These are phyloP conservation scores for Helostoma temminkii DNA, from an alignment of 2,797 vertebrate genomes.

Conservation along the genomic window DNA sequence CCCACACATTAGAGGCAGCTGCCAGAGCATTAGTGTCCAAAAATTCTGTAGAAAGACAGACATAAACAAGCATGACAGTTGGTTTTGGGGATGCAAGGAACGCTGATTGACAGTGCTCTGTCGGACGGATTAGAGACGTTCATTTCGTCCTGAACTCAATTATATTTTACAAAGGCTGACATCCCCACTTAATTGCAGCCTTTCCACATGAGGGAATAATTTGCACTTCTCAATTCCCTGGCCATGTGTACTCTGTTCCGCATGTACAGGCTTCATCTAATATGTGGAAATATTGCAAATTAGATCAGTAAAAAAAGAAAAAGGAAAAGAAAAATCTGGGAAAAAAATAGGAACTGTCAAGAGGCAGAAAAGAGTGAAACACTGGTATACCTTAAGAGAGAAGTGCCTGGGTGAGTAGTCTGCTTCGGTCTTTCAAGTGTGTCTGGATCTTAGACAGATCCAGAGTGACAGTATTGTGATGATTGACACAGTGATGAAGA, in stretches of 20 bases:
- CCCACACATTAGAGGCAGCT: slow-evolving; percentile 74
- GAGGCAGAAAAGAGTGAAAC: slow-evolving; percentile 53
- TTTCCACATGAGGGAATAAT: slow-evolving; percentile 88
- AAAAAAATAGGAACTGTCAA: slow-evolving; percentile 51
- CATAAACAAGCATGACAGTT: slow-evolving; percentile 84
- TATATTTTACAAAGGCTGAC: slow-evolving; percentile 89
- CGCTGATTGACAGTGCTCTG: slow-evolving; percentile 85
- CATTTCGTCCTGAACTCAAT: slow-evolving; percentile 88
- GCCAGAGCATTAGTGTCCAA: slow-evolving; percentile 77
- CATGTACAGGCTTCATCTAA: slow-evolving; percentile 80
- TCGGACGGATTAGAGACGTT: slow-evolving; percentile 86
- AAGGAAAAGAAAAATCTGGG: slow-evolving; percentile 24
- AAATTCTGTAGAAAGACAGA: slow-evolving; percentile 71
- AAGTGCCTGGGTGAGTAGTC: slow-evolving; percentile 52
- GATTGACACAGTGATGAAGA: slow-evolving; percentile 70
- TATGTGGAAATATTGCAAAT: slow-evolving; percentile 83
- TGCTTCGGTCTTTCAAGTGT: slow-evolving; percentile 61
- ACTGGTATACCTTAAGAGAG: slow-evolving; percentile 68
- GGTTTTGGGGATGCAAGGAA: slow-evolving; percentile 77
- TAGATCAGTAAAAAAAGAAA: slow-evolving; percentile 67
- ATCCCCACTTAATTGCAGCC: slow-evolving; percentile 88
- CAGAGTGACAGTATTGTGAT: slow-evolving; percentile 75
- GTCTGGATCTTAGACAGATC: slow-evolving; percentile 72
- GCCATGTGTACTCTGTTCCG: slow-evolving; percentile 84
- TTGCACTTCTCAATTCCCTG: slow-evolving; percentile 86